phyloP scores from a whole-genome alignment of 2,797 vertebrate species.

The Chrysolophus pictus region DNA sequence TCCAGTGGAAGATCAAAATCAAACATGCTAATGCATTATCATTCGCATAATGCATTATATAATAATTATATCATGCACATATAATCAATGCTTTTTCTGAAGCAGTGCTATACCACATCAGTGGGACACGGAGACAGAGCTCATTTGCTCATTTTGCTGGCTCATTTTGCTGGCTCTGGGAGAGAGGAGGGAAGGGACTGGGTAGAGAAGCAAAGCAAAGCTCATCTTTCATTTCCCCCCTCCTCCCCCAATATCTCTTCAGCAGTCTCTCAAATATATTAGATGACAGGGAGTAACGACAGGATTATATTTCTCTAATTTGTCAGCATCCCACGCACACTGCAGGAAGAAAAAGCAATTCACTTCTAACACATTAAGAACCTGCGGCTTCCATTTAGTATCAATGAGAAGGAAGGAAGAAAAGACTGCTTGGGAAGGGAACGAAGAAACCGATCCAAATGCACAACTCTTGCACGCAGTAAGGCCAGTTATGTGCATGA shows the following conservation, averaged over 20 bases:
- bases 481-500: background rate
- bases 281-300: background rate
- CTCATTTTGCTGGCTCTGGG: background rate
- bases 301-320: background rate
- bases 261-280: background rate
- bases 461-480: background rate
- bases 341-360: background rate
- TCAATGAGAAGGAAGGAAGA: background rate
- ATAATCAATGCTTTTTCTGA: background rate
- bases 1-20: background rate
- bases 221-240: background rate
- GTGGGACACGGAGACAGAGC: background rate
- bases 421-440: slow-evolving; percentile 14
- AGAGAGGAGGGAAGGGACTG: fast-evolving
- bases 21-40: background rate
- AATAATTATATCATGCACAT: too few relatives aligned
- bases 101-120: background rate
- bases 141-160: background rate
- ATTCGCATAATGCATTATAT: background rate
- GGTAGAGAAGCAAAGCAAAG: background rate
- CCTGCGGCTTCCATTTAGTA: background rate
- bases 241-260: background rate
- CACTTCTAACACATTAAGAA: background rate
- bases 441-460: background rate
- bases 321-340: background rate